These are phyloP conservation scores for Mechanitis mazaeus DNA, from an alignment of 2,888 invertebrate genomes.

Conservation along the genomic window DNA sequence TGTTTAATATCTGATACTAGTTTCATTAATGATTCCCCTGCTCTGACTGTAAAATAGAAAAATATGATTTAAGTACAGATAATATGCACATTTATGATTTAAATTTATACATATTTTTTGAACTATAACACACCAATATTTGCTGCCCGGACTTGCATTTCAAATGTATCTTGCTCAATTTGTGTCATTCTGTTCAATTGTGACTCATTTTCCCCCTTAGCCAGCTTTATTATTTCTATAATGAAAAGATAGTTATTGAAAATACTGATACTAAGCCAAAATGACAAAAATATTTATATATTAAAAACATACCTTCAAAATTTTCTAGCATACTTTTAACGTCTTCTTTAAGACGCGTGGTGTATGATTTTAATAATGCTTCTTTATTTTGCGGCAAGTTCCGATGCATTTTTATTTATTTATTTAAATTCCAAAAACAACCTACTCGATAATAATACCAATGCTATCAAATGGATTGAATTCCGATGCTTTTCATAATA, in stretches of 20 bases:
- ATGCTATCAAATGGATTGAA: too few species aligned
- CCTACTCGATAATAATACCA: too few species aligned
- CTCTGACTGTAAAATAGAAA: slow-evolving; percentile 81
- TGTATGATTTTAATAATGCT: slow-evolving; percentile 95
- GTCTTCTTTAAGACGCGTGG: slow-evolving; percentile 95
- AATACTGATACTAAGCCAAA: background rate
- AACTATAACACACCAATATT: slow-evolving; percentile 81
- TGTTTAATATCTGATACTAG: slow-evolving; percentile 98
- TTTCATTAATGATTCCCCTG: slow-evolving; percentile 97
- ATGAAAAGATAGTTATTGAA: slow-evolving; percentile 28
- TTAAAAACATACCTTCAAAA: slow-evolving; percentile 84
- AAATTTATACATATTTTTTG: background rate
- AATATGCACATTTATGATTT: background rate
- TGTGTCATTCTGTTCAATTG: slow-evolving; percentile 94
- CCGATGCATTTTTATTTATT: slow-evolving; percentile 64
- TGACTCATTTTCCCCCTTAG: slow-evolving; percentile 92
- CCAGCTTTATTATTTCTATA: slow-evolving; percentile 91
- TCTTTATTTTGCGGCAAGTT: slow-evolving; percentile 94
- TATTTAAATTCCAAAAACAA: too few species aligned
- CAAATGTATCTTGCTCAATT: slow-evolving; percentile 96
- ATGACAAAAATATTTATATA: slow-evolving; percentile 3
- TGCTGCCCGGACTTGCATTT: slow-evolving; percentile 97
- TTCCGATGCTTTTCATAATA: too few species aligned
- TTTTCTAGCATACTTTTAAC: slow-evolving; percentile 98
- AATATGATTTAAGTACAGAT: background rate